Base-by-base conservation (phyloP, 2,888 invertebrate genomes). In the Boloria selene region DNA sequence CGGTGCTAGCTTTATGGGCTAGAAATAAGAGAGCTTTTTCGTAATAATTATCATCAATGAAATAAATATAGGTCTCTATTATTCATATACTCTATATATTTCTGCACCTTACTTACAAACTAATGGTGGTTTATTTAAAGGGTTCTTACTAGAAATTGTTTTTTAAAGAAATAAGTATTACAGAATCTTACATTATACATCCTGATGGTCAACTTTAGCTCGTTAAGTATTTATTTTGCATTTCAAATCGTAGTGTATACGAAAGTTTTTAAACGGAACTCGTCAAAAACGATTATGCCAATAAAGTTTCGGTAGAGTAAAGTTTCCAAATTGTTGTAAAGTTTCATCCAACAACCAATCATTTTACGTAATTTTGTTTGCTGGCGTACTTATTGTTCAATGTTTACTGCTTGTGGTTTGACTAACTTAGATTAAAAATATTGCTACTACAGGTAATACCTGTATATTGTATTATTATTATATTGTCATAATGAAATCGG, bases 281-380 rank as follows among this genome's bases (percentile, higher is more conserved):
- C 67, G 51, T 64, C 60, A 59, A 64, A 67, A 64, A 64, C 42
- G 60, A 52, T 64, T 58, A 64, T 58, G 52, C 52, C 64, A 58
- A 64, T 64, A 59, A 64, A 45, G 52, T 52, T 52, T 59, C 52
- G 64, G 51, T 52, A 56, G 56, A 64, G 58, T 64, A 58, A 64
- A 64, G 58, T 64, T 64, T 56, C 31, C 44, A 45, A 67, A 60
- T 67, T 56, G 51, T 56, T 64, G 64, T 61, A 56, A 64, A 64
- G 52, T 67, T 64, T 17, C 61, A 18, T 54, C 67, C 49, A 64
- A 67, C 59, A 64, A 52, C 64, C 60, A 64, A 64, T 67, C 64
- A 64, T 64, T 64, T 64, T 56, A 52, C 51, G 67, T 64, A 64
- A 64, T 64, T 67, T 64, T 54, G 53, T 63, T 64, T 47, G 64